A percentile compares a stretch with the other conserved stretches of the same genome.
Evolutionary conservation across 2,113 vertebrate genomes (phyloP).

Genomic region (Empidonax traillii): DNA sequence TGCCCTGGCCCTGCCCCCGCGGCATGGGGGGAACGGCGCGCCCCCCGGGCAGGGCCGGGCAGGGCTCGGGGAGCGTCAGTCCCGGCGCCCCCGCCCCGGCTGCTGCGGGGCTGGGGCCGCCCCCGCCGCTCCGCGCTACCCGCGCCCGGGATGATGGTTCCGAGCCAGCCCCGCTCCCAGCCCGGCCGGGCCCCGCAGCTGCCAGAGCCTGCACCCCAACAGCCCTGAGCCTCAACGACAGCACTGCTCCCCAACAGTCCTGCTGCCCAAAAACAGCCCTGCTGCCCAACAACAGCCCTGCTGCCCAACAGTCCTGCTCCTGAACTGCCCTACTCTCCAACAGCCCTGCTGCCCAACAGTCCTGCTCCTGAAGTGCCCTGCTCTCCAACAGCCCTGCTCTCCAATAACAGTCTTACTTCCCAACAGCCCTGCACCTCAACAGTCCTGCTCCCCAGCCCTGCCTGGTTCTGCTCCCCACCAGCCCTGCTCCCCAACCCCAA

Average conservation of each 20-base stretch:
- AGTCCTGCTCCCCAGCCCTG: rapidly evolving
- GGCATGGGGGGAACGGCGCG: too few species aligned
- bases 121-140: background rate
- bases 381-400: background rate
- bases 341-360: background rate
- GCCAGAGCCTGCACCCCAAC: background rate
- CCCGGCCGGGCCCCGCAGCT: background rate
- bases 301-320: too few species aligned
- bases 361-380: too few species aligned
- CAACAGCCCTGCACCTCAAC: rapidly evolving
- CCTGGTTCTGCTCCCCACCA: background rate
- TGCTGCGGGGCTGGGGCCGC: background rate
- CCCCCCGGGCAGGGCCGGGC: background rate
- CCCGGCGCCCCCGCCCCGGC: background rate
- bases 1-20: too few species aligned
- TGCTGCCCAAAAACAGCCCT: too few species aligned
- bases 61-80: background rate
- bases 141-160: background rate
- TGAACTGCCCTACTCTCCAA: too few species aligned
- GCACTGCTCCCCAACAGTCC: too few species aligned
- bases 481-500: rapidly evolving
- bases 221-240: too few species aligned
- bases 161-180: background rate
- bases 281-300: too few species aligned
- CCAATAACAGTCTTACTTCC: background rate